Conservation (phyloP, 2,797 vertebrate species). For the Florisuga fusca region DNA sequence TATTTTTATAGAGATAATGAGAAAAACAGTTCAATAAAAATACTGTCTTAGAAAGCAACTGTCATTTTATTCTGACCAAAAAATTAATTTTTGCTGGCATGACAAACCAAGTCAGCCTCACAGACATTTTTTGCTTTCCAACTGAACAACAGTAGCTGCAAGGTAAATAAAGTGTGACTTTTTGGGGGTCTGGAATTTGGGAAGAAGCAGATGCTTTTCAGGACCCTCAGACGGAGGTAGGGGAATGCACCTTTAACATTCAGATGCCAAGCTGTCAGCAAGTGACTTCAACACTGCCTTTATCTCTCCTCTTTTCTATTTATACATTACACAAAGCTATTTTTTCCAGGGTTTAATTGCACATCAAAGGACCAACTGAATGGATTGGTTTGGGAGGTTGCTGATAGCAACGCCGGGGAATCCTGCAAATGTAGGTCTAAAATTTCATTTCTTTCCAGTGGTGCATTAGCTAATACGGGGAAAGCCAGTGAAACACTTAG, state of each 20-base stretch:
- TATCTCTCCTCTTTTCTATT: constrained; percentile 53
- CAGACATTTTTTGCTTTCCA: neutral
- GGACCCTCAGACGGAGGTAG: constrained; percentile 7
- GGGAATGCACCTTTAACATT: constrained; percentile 4
- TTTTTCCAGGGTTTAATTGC: constrained; percentile 54
- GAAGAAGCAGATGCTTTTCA: neutral
- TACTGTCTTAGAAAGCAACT: neutral
- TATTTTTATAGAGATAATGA: constrained; percentile 8
- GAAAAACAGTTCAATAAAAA: neutral
- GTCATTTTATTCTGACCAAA: neutral
- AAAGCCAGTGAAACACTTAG: constrained; percentile 11
- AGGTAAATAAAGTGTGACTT: neutral
- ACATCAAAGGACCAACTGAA: constrained; percentile 45
- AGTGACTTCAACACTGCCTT: constrained; percentile 8
- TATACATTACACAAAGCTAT: constrained; percentile 56
- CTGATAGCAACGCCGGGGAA: constrained; percentile 35
- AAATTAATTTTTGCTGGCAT: neutral
- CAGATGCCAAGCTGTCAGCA: constrained; percentile 46
- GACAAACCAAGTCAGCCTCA: neutral
- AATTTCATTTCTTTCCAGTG: constrained; percentile 22
- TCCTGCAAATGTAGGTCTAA: constrained; percentile 22
- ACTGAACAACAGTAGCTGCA: neutral
- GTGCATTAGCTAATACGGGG: neutral
- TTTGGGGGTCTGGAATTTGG: neutral
- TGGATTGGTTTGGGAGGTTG: constrained; percentile 9